Evolutionary conservation across 2,797 vertebrate genomes (phyloP), one percentile per base, ranked within the genome.

Genomic region (Urophycis tenuis): DNA sequence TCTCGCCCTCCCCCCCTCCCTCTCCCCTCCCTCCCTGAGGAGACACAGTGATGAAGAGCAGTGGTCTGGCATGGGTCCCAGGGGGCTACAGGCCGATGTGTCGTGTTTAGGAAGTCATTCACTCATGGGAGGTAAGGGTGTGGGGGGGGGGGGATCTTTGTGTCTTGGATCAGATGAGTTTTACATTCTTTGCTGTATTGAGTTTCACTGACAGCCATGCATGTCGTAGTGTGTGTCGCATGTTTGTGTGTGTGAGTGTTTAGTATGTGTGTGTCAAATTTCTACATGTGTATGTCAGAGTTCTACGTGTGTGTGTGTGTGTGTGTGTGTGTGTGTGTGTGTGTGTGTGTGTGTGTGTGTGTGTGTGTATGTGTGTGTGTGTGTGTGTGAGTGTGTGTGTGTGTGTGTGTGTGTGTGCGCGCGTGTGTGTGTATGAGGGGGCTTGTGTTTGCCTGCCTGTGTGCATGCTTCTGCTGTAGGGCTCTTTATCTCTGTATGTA

Each of bases 301-400:
- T 86, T n/a, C n/a, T n/a, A n/a, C n/a, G 84, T 85, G 71, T 72
- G 75, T 45, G 81, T 79, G 79, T 80, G 86, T 77, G 70, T 71
- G 41, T 30, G 41, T 53, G 41, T 15, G 45, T 53, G 75, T 32
- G 19, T 34, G 70, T 49, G 60, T 72, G 74, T 75, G 15, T 49
- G 41, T 75, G 71, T 74, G 35, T 25, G 67, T 74, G 30, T 67
- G 72, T 35, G 29, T 60, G 25, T 74, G 34, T 78, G 29, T 17
- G 75, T 67, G 34, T 74, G 69, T 79, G 70, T 39, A 32, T 60
- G 64, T 75, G 74, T 7, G 33, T 34, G 7, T 34, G 3, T 34
- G 33, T 7, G 3, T 53, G n/a, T 72, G n/a, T 73, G 34, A 25
- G 73, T 74, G 73, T 74, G 74, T 33, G 22, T 64, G 49, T 64